Conservation (phyloP, 92 coral and sea anemone species). For the Parazoanthus swiftii region DNA sequence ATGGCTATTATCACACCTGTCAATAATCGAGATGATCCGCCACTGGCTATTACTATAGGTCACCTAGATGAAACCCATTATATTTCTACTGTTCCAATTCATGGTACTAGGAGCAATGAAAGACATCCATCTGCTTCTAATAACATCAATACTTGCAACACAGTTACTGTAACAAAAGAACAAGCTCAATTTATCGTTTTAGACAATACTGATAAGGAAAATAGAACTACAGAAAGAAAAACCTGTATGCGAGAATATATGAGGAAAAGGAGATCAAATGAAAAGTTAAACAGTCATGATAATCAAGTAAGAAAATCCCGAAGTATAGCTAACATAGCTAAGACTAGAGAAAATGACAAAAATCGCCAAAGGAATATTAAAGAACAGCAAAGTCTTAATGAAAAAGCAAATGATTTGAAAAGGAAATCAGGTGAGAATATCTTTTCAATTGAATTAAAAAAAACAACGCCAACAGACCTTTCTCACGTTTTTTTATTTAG, state of each 20-base stretch:
- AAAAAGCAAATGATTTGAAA: constrained; percentile 33
- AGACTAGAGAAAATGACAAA: constrained; percentile 43
- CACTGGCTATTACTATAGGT: constrained; percentile 1
- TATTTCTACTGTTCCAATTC: constrained; percentile 40
- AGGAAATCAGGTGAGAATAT: constrained; percentile 32
- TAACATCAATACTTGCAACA: constrained; percentile 14
- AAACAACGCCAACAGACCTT: not conserved
- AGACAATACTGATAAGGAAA: constrained; percentile 23
- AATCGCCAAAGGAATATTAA: constrained; percentile 18
- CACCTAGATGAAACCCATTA: constrained; percentile 48
- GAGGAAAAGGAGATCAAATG: constrained; percentile 26
- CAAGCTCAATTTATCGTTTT: not conserved
- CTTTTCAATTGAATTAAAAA: constrained; percentile 15
- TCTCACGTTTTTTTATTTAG: no score
- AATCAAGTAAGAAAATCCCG: constrained; percentile 14
- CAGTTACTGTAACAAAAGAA: constrained; percentile 18
- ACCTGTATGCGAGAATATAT: constrained; percentile 24
- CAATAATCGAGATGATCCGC: constrained; percentile 12
- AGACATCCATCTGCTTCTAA: constrained; percentile 20
- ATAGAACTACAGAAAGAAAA: constrained; percentile 21
- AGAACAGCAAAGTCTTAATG: constrained; percentile 17
- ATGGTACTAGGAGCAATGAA: constrained; percentile 28
- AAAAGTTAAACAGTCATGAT: constrained; percentile 28
- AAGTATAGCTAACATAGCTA: constrained; percentile 29
- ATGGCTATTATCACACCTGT: constrained; percentile 37